Evolutionary conservation across 2,888 invertebrate species (phyloP), one percentile per base, ranked within the genome.

Genomic region (Cosmopolites sordidus): DNA sequence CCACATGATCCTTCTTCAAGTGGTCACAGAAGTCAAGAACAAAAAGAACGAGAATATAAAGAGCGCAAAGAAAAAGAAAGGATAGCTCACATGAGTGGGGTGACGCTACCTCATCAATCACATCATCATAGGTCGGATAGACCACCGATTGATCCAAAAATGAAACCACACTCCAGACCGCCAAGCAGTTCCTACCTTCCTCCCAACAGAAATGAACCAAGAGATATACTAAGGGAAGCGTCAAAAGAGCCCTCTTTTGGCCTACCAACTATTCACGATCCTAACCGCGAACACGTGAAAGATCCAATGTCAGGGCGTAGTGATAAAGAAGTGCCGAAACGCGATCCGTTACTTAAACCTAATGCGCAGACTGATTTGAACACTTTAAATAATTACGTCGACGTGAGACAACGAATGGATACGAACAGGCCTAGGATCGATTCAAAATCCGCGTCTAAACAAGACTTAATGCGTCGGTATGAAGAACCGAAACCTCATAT

Each of bases 11-110:
- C 64, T 58, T 68, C 49, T 46, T 65, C 53, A 49, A 68, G 53
- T 38, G 73, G 50, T 62, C 76, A 18, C 65, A 73, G 48, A 68
- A 75, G 51, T 68, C 77, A 17, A 71, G 74, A 81, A 62, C 79
- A 78, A 63, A 78, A 66, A 18, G 72, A 81, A 62, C 78, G 81
- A 50, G 78, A 83, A 8, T 84, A 85, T 68, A 75, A 83, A 16
- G 84, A 85, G 66, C 83, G 83, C 65, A 76, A 80, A 43, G 78
- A 79, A 48, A 73, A 78, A n/a, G 84, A 85, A 62, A 75, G 82
- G 22, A 73, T 82, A 57, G 81, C 82, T 52, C 53, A 51, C 33
- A 56, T 61, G 57, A 58, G 57, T 49, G 58, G 59, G 56, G 54
- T 56, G 47, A 47, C 58, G 6, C 54, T 60, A 33, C 49, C 60